These are phyloP conservation scores for Chaunax sp. DNA, from an alignment of 2,797 vertebrate species.

Conservation along the genomic window DNA sequence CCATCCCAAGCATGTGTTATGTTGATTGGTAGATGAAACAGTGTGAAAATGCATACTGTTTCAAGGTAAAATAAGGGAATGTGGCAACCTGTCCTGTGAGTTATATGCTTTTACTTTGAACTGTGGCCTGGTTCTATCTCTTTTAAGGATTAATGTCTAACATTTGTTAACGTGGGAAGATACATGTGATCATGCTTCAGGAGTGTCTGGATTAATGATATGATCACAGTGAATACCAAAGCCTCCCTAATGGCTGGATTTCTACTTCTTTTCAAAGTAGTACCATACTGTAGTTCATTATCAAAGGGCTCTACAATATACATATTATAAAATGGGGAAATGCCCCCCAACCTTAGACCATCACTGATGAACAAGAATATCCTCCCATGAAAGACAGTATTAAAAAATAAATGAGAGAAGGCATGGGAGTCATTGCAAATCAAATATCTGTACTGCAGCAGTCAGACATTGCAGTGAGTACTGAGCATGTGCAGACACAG, in stretches of 20 bases:
- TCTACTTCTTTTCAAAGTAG: slow-evolving; percentile 10
- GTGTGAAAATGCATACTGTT: slow-evolving; percentile 64
- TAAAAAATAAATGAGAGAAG: background rate
- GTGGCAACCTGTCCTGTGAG: slow-evolving; percentile 60
- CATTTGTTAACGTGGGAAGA: slow-evolving; percentile 52
- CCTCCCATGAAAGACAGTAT: background rate
- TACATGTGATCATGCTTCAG: slow-evolving; percentile 32
- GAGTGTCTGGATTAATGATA: slow-evolving; percentile 48
- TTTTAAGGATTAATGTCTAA: slow-evolving; percentile 53
- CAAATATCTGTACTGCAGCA: background rate
- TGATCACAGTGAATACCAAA: slow-evolving; percentile 44
- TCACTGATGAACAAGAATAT: background rate
- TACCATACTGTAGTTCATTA: slow-evolving; percentile 6
- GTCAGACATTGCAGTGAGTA: background rate
- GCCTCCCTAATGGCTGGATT: slow-evolving; percentile 24
- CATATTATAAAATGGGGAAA: background rate
- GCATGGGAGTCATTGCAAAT: background rate
- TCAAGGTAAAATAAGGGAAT: slow-evolving; percentile 63
- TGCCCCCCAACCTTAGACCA: background rate
- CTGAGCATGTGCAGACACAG: background rate
- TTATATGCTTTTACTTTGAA: slow-evolving; percentile 58
- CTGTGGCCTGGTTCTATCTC: slow-evolving; percentile 43
- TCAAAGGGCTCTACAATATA: slow-evolving; percentile 1
- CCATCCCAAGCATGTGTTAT: slow-evolving; percentile 72
- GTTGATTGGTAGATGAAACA: slow-evolving; percentile 78